A percentile compares a stretch with the other conserved stretches of the same genome.
phyloP scores from a whole-genome alignment of 2,113 vertebrate species.

The human (Homo sapiens) region GRCh38 chr3:107201501-107202000 shows the following conservation, averaged over 20 bases:
- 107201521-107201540: neutral
- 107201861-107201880: neutral
- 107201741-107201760: neutral
- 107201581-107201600: neutral
- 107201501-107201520: neutral
- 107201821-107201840: neutral
- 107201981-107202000: neutral
- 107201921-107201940: neutral
- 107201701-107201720: neutral
- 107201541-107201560: neutral
- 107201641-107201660: neutral
- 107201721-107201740: neutral
- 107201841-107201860: neutral
- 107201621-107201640: neutral
- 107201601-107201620: neutral
- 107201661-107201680: neutral
- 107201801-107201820: constrained; percentile 19
- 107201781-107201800: neutral
- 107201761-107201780: neutral
- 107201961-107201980: neutral
- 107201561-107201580: neutral
- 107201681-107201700: neutral
- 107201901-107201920: neutral
- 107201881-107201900: neutral
- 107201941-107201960: neutral